Percentiles rank a stretch among this genome's conserved stretches.
phyloP scores from a whole-genome alignment of 2,888 invertebrate species.

The Chromoteleia sp. region DNA sequence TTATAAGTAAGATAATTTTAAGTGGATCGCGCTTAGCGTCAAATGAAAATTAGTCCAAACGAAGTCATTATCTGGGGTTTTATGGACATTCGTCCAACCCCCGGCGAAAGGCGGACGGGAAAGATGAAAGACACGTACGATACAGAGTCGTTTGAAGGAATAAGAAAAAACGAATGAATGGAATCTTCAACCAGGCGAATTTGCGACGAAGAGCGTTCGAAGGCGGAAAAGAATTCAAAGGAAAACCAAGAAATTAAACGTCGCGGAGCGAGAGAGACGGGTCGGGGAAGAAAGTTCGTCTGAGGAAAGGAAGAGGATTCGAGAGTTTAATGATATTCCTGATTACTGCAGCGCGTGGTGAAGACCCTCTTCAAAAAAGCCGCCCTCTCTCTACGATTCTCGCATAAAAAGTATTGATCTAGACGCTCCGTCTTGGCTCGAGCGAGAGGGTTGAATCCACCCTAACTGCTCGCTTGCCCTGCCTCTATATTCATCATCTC shows the following conservation, averaged over 20 bases:
- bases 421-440: constrained; percentile 77
- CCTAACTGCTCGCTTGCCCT: constrained; percentile 81
- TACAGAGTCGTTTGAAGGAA: constrained; percentile 55
- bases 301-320: constrained; percentile 79
- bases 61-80: constrained; percentile 35
- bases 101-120: constrained; percentile 7
- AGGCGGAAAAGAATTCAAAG: constrained; percentile 69
- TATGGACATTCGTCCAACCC: background rate
- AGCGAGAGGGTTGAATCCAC: constrained; percentile 83
- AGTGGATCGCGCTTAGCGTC: constrained; percentile 1
- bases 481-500: constrained; percentile 84
- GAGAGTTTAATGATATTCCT: constrained; percentile 85
- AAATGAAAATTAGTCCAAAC: constrained; percentile 31
- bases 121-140: constrained; percentile 53
- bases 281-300: constrained; percentile 56
- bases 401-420: constrained; percentile 84
- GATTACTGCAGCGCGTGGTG: constrained; percentile 84
- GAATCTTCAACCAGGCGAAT: constrained; percentile 63
- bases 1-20: too few species aligned
- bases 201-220: constrained; percentile 55
- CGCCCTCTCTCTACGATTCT: constrained; percentile 74
- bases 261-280: constrained; percentile 62
- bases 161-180: constrained; percentile 27
- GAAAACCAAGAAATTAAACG: constrained; percentile 71
- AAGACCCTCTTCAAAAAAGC: constrained; percentile 71